Percentiles rank a stretch among this genome's conserved stretches.
phyloP scores from a whole-genome alignment of 2,113 vertebrate genomes.

The Hypomesus transpacificus region DNA sequence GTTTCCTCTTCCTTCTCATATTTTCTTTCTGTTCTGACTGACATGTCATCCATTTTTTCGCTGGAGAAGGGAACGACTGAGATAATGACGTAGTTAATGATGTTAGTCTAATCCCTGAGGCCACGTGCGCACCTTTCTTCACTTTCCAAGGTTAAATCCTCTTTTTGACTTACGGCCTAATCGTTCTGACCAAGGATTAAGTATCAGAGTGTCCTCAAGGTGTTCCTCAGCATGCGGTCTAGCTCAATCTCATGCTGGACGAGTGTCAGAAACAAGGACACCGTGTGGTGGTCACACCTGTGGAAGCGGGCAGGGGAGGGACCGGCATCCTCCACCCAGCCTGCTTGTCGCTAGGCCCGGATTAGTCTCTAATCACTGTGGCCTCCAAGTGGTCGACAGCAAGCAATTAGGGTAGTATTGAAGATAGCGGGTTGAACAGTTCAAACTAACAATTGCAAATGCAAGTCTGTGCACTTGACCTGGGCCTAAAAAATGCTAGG shows the following conservation, averaged over 20 bases:
- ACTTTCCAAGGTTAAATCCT: not conserved
- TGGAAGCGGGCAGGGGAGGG: too few species aligned
- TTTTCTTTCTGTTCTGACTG: too few species aligned
- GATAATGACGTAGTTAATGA: too few species aligned
- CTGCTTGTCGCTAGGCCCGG: not conserved
- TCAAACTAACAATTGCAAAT: not conserved
- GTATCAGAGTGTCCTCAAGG: too few species aligned
- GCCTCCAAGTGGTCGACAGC: not conserved
- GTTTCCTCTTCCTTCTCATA: too few species aligned
- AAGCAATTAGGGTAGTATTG: not conserved
- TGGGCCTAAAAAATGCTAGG: not conserved
- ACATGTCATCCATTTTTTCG: too few species aligned
- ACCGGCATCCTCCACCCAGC: not conserved
- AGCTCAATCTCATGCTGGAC: not conserved
- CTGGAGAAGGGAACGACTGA: too few species aligned
- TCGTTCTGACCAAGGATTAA: too few species aligned
- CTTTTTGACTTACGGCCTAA: not conserved
- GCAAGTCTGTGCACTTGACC: conserved; percentile 1
- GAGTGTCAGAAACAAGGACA: not conserved
- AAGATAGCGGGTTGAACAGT: too few species aligned
- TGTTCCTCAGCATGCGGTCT: too few species aligned
- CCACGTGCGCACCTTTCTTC: not conserved
- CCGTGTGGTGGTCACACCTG: not conserved
- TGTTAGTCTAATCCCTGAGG: not conserved
- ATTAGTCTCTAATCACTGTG: not conserved